Conservation (phyloP, 2,888 invertebrate genomes). For the Adela reaumurella region DNA sequence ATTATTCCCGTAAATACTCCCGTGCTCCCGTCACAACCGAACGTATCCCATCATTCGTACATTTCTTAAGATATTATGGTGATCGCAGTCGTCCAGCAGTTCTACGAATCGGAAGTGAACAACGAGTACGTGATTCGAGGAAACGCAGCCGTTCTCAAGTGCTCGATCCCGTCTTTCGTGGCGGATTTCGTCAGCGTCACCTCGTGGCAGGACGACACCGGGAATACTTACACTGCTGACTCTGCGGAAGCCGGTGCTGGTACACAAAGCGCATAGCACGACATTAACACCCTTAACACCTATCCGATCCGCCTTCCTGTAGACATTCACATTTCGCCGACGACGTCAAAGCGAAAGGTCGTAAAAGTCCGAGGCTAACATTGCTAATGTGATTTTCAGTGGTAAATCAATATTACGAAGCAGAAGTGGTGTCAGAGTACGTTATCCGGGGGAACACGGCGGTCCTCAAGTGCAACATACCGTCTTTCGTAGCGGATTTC, state of each 20-base stretch:
- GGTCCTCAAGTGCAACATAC: constrained; percentile 84
- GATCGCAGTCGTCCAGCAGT: constrained; percentile 78
- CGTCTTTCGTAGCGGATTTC: constrained; percentile 88
- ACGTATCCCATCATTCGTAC: too few relatives aligned
- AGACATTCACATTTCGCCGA: neutral
- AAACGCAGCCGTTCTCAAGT: constrained; percentile 84
- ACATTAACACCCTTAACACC: too few relatives aligned
- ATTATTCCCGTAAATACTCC: neutral
- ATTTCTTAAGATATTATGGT: too few relatives aligned
- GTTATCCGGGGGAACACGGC: constrained; percentile 86
- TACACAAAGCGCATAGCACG: too few relatives aligned
- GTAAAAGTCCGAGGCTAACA: neutral
- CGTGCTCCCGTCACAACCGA: too few relatives aligned
- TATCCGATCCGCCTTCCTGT: neutral
- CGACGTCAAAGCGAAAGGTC: neutral
- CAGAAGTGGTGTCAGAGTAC: constrained; percentile 85
- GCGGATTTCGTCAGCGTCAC: constrained; percentile 87
- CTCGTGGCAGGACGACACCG: constrained; percentile 81
- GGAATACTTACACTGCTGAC: constrained; percentile 44
- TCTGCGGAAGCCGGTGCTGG: constrained; percentile 31
- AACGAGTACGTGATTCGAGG: constrained; percentile 89
- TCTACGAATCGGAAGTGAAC: constrained; percentile 88
- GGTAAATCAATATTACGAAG: constrained; percentile 85
- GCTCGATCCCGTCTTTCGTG: constrained; percentile 89
- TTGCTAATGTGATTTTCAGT: constrained; percentile 52